phyloP scores from a whole-genome alignment of 1,140 invertebrate genomes.

The Hylyphantes graminicola region DNA sequence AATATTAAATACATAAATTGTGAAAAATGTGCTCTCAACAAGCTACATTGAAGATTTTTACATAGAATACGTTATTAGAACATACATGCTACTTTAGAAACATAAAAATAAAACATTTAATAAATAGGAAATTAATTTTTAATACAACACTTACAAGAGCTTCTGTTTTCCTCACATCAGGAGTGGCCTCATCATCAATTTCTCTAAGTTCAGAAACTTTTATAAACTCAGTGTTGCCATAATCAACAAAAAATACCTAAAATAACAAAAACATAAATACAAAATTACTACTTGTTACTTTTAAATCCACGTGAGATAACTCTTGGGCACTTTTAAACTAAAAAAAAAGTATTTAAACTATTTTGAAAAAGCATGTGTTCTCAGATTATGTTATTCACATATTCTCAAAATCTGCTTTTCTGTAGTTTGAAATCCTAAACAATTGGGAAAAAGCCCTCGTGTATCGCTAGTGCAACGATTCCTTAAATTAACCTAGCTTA shows the following conservation, averaged over 20 bases:
- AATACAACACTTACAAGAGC: constrained; percentile 61
- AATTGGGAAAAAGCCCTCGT: too few species aligned
- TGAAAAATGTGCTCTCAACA: not conserved
- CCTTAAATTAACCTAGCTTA: too few species aligned
- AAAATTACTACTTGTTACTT: not conserved
- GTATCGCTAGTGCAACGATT: too few species aligned
- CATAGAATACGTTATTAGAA: not conserved
- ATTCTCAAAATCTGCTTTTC: too few species aligned
- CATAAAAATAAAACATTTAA: too few species aligned
- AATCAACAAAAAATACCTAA: constrained; percentile 81
- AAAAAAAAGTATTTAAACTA: too few species aligned
- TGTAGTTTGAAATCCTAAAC: too few species aligned
- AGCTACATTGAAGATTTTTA: not conserved
- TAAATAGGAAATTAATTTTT: too few species aligned
- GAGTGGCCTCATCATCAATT: constrained; percentile 40
- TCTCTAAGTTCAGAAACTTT: constrained; percentile 60
- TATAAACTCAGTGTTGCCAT: constrained; percentile 73
- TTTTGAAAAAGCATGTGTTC: too few species aligned
- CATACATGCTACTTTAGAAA: not conserved
- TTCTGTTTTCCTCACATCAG: constrained; percentile 62
- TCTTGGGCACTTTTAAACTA: too few species aligned
- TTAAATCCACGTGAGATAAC: not conserved
- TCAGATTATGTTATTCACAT: too few species aligned
- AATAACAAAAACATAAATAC: not conserved
- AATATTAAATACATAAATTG: not conserved